Conservation (phyloP, 2,888 invertebrate genomes). For the Odontomyia ornata region DNA sequence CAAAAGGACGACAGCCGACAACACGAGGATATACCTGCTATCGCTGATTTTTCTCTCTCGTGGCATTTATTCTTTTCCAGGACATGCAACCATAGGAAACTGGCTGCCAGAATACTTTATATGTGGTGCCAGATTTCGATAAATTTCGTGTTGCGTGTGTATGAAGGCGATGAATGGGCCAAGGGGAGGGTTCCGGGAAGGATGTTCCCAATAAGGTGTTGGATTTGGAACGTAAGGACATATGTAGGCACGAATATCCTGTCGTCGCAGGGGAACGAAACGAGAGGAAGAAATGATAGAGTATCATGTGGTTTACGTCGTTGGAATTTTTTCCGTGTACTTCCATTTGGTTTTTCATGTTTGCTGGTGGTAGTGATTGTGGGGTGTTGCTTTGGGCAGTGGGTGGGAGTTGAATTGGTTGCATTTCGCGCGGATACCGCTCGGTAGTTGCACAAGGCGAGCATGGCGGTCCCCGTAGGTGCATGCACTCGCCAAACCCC, state of each 20-base stretch:
- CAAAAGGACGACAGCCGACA: neutral
- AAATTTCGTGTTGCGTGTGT: conserved; percentile 11
- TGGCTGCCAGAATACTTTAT: conserved; percentile 28
- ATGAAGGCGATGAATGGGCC: neutral
- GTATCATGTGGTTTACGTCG: conserved; percentile 23
- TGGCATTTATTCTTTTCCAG: conserved; percentile 30
- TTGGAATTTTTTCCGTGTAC: conserved; percentile 26
- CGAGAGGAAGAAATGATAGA: conserved; percentile 21
- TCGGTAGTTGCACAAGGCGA: conserved; percentile 10
- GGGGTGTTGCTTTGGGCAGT: conserved; percentile 21
- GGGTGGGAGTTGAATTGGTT: conserved; percentile 6
- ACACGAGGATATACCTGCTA: conserved; percentile 10
- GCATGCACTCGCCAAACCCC: neutral
- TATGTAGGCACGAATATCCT: neutral
- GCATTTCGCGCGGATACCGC: conserved; percentile 13
- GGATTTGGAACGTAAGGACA: neutral
- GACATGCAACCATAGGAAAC: neutral
- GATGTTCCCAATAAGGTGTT: conserved; percentile 21
- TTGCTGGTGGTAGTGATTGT: conserved; percentile 19
- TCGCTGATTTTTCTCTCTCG: conserved; percentile 26
- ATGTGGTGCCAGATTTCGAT: conserved; percentile 6
- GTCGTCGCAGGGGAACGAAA: conserved; percentile 22
- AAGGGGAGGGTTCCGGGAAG: conserved; percentile 20
- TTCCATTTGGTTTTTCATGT: conserved; percentile 18
- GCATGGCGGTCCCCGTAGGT: neutral